Base-by-base conservation (phyloP, 1,140 invertebrate genomes). In the Parasteatoda tepidariorum region DNA sequence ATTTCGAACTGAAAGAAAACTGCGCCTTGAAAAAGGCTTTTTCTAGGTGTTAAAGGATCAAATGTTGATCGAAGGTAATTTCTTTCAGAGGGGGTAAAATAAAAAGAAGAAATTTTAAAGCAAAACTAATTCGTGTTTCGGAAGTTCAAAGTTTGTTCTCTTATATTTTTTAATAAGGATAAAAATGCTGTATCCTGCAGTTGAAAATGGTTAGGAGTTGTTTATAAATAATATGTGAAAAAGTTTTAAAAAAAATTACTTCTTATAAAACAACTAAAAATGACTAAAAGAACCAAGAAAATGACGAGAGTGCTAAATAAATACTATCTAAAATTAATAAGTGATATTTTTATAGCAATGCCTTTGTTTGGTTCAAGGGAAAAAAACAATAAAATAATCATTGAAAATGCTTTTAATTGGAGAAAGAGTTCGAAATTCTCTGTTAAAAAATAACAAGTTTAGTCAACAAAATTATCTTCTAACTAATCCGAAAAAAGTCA, bases 11-110 rank as follows among this genome's bases (percentile, higher is more conserved):
- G 48, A 2, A 26, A 41, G 24, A 26, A 68, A 68, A 68, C 15
- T 13, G 66, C 6, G 15, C 26, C 41, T 55, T 0, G n/a, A 71
- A 55, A 71, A 55, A 55, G 28, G 26, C 41, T 30, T 55, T 71
- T 33, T 31, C 41, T 26, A 22, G 68, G 41, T 55, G 38, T 71
- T 71, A 71, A 31, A 48, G 48, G 68, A 71, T 71, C 41, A 71
- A 71, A 28, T 28, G 68, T 71, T 71, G 54, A 71, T 71, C 68
- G 41, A 28, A 24, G 41, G 68, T 71, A 55, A 71, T 71, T 71
- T 71, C 48, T 71, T 18, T 57, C 26, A 4, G 66, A 22, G 1
- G 18, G 5, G 24, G 2, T 18, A 71, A 15, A 6, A 48, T 24
- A 3, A 38, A 38, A 48, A 48, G 48, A 18, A 22, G 13, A 26